These are phyloP conservation scores for Marmota flaviventris DNA, from an alignment of 2,113 vertebrate species.

Conservation along the genomic window DNA sequence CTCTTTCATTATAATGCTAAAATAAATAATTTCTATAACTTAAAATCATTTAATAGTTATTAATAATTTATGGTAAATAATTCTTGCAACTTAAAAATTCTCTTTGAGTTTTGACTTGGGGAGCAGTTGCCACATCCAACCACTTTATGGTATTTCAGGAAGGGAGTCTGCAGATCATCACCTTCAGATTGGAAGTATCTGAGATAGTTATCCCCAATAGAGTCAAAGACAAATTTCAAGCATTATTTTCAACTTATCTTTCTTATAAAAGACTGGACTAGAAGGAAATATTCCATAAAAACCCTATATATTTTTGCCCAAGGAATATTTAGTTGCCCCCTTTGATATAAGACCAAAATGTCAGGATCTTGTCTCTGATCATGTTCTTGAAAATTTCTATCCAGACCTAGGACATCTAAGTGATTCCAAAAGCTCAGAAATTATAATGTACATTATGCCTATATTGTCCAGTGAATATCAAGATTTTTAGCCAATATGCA, in stretches of 20 bases:
- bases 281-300: neutral
- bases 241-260: neutral
- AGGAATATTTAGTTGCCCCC: neutral
- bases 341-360: neutral
- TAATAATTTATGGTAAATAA: neutral
- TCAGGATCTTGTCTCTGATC: neutral
- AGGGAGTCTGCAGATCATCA: neutral
- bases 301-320: neutral
- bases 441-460: neutral
- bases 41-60: neutral
- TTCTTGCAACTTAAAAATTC: neutral
- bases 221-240: neutral
- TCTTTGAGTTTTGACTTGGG: neutral
- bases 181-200: neutral
- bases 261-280: neutral
- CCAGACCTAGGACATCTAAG: neutral
- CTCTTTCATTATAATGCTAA: neutral
- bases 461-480: neutral
- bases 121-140: neutral
- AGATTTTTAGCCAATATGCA: neutral
- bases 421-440: conserved; percentile 14
- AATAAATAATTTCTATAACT: neutral
- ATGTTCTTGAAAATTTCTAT: neutral
- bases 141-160: neutral
- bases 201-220: neutral